These are phyloP conservation scores for Cosmopolites sordidus DNA, from an alignment of 2,888 invertebrate species.

Conservation along the genomic window DNA sequence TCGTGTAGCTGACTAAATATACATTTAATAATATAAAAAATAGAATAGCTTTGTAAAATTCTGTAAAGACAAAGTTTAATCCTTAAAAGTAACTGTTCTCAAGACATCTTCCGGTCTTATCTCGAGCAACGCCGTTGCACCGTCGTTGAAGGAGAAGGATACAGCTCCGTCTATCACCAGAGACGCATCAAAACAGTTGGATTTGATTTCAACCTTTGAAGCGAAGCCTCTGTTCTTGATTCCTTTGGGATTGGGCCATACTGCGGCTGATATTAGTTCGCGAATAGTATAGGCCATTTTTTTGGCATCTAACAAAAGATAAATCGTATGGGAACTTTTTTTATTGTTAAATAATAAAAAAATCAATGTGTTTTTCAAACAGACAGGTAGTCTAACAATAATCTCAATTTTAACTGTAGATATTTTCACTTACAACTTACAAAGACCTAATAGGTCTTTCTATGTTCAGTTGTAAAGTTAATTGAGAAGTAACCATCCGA, in stretches of 20 bases:
- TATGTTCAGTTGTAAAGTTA: too few species aligned
- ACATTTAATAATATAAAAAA: too few species aligned
- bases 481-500: too few species aligned
- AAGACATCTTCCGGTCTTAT: conserved; percentile 83
- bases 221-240: conserved; percentile 75
- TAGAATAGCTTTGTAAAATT: too few species aligned
- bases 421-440: too few species aligned
- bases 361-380: too few species aligned
- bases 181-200: conserved; percentile 85
- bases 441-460: too few species aligned
- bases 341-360: too few species aligned
- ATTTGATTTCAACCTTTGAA: conserved; percentile 69
- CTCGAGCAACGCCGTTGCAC: conserved; percentile 80
- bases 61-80: conserved; percentile 28
- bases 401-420: too few species aligned
- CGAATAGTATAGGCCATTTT: conserved; percentile 87
- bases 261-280: conserved; percentile 87
- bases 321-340: too few species aligned
- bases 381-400: too few species aligned
- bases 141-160: conserved; percentile 91
- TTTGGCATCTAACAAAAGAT: conserved; percentile 67
- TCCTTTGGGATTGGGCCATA: conserved; percentile 75
- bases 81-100: conserved; percentile 61
- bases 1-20: too few species aligned
- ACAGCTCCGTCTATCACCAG: conserved; percentile 95